Evolutionary conservation across 2,888 invertebrate species (phyloP), one percentile per base, ranked within the genome.

Genomic region (Eretmocerus hayati): DNA sequence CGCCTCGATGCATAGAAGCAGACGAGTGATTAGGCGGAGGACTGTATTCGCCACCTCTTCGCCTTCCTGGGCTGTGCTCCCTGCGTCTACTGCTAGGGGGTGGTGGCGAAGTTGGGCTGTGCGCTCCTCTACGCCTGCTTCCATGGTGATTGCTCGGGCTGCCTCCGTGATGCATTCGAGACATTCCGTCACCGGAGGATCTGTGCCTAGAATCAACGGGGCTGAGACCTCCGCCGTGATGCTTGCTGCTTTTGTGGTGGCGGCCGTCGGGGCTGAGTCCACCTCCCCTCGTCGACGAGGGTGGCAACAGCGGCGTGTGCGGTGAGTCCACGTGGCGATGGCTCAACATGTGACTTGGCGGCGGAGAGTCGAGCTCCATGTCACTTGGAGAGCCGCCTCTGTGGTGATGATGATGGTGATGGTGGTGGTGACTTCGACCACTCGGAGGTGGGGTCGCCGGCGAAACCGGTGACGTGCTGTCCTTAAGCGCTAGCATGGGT

Each of bases 221-320:
- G 39, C 33, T 33, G 26, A n/a, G n/a, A n/a, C n/a, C n/a, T n/a
- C n/a, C n/a, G 50, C 57, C 55, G 52, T 31, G 62, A 56, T 56
- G 64, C 60, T 44, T 62, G 50, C 55, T 61, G 52, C 2, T 62
- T 61, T 1, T 58, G 55, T 52, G 60, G 46, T 60, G 64, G 38
- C 50, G 57, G 19, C 42, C 56, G 3, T 61, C 64, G 5, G 69
- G 68, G 0, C 68, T 69, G 2, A 58, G 46, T 0, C 64, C 66
- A 50, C 72, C 63, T n/a, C n/a, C n/a, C n/a, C n/a, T n/a, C n/a
- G n/a, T n/a, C n/a, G n/a, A n/a, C n/a, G n/a, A n/a, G 49, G 80
- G 81, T 2, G 82, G 81, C 42, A 75, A 73, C 1, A 78, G 74
- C 1, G 86, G 85, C 3, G 86, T 85, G 66, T 85, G 85, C 0